phyloP scores from a whole-genome alignment of 2,888 invertebrate genomes.

The Cyclophora punctaria region DNA sequence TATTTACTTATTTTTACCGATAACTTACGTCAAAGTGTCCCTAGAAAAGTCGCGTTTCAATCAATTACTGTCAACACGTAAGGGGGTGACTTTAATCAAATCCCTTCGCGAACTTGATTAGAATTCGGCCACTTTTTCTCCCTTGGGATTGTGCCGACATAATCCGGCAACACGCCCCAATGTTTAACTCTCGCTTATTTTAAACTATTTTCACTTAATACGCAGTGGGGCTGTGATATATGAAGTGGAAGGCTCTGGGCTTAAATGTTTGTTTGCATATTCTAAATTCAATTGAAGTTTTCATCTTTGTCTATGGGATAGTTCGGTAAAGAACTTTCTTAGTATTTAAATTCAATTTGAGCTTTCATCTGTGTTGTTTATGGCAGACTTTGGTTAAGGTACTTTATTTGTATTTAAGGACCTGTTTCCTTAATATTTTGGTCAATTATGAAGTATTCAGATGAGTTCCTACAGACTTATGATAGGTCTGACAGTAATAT shows the following conservation, averaged over 20 bases:
- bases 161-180: conserved; percentile 62
- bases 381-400: no score
- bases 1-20: no score
- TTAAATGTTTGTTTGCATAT: not conserved
- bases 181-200: conserved; percentile 62
- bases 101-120: conserved; percentile 56
- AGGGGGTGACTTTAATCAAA: conserved; percentile 69
- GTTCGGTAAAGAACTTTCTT: no score
- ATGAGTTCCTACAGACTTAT: no score
- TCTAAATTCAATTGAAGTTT: no score
- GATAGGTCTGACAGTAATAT: no score
- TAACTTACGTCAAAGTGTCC: conserved; percentile 12
- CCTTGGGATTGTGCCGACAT: conserved; percentile 45
- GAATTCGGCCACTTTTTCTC: conserved; percentile 61
- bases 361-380: no score
- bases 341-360: no score
- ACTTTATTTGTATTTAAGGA: no score
- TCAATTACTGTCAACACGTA: conserved; percentile 69
- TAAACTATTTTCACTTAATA: conserved; percentile 60
- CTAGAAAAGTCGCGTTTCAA: conserved; percentile 42
- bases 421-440: no score
- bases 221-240: conserved; percentile 19
- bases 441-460: no score
- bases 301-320: no score
- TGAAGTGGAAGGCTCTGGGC: conserved; percentile 13